Base-by-base conservation (phyloP, 2,797 vertebrate species). In the Lerista edwardsae region DNA sequence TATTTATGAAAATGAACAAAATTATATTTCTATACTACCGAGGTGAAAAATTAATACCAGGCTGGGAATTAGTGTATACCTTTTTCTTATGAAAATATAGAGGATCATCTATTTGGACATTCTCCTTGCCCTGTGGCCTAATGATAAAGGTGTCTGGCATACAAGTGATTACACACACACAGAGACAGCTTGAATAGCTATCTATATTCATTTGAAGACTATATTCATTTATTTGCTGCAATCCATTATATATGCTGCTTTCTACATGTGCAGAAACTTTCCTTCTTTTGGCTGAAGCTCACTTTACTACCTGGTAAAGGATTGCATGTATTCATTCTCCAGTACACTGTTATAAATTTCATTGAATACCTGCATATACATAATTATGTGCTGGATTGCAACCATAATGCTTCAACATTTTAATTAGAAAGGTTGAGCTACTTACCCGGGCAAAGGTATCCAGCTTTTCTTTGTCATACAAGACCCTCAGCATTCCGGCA, bases 401-500 rank as follows among this genome's bases (percentile, higher is more conserved):
- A 25, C 9, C 15, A 39, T 47, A 51, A 68, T 59, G 29, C 4
- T 64, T 31, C 34, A 74, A 85, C 27, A 10, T 39, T 79, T 84
- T 84, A 68, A 78, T 12, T 71, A 31, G 72, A 75, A 23, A 77
- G 44, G 31, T 51, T 59, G 82, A 87, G 17, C 55, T 69, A 7
- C 62, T 86, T 96, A 99, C 98, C 97, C 97, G 97, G 39, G 98
- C 97, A 90, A 99, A 99, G 19, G 93, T 96, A 93, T 99, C 97
- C 95, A 99, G 97, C 92, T 97, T 98, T 75, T 97, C 97, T 94
- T 97, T 98, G 95, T 97, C 98, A 95, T 97, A 99, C 23, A 99
- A 95, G 91, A 99, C 97, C 94, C 97, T 97, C 92, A 99, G 95
- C 97, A 99, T 97, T 84, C 98, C 98, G 74, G 97, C 98, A 96